Evolutionary conservation across 2,888 invertebrate genomes (phyloP).

Genomic region (Helobdella robusta): DNA sequence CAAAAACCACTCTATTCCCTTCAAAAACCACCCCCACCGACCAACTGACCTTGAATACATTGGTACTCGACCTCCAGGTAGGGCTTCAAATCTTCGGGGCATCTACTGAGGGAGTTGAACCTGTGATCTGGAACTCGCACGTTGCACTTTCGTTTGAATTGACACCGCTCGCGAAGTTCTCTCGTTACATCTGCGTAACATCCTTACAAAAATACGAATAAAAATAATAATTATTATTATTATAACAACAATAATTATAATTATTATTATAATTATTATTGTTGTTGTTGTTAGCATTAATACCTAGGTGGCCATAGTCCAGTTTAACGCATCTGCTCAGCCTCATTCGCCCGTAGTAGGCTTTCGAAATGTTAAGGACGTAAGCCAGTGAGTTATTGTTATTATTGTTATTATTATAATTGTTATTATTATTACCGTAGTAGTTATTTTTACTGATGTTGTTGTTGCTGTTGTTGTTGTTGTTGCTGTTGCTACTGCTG

Average conservation of each 20-base stretch:
- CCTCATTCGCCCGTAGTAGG: conserved; percentile 17
- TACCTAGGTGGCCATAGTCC: conserved; percentile 19
- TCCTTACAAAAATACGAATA: no score
- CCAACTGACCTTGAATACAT: conserved; percentile 19
- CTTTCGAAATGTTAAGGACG: conserved; percentile 15
- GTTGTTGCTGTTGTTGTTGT: no score
- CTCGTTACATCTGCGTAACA: conserved; percentile 15
- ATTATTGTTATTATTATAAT: no score
- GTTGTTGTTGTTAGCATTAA: no score
- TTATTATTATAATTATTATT: no score
- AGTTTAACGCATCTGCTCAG: conserved; percentile 19
- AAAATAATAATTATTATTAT: no score
- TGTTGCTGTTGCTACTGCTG: no score
- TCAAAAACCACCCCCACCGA: no score
- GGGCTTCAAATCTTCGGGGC: conserved; percentile 19
- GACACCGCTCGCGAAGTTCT: not conserved
- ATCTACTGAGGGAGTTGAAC: conserved; percentile 3
- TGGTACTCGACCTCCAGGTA: conserved; percentile 18
- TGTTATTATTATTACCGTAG: no score
- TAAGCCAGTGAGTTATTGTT: not conserved
- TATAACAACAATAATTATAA: no score
- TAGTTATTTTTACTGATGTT: no score
- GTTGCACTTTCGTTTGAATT: conserved; percentile 12
- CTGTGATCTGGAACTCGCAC: conserved; percentile 13
- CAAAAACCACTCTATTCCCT: no score